These are phyloP conservation scores for Hydrotaea diabolus DNA, from an alignment of 2,888 invertebrate species.

Conservation along the genomic window DNA sequence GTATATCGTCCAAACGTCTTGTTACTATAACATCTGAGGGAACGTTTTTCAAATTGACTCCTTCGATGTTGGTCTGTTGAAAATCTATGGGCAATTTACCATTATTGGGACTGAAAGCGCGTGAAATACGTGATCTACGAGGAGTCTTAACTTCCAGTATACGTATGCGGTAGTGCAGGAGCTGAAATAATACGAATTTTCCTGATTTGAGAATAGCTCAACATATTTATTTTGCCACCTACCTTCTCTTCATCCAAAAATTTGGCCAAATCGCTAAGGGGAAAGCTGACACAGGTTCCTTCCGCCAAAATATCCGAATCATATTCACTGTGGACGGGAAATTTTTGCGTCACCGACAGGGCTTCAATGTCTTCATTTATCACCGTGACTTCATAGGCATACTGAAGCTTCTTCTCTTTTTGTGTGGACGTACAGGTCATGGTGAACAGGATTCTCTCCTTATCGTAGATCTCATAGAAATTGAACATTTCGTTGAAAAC, in stretches of 20 bases:
- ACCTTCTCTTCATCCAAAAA: slow-evolving; percentile 78
- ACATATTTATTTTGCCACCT: slow-evolving; percentile 40
- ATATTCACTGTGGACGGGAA: slow-evolving; percentile 79
- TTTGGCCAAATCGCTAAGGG: slow-evolving; percentile 75
- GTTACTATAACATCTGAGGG: slow-evolving; percentile 77
- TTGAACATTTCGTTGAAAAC: slow-evolving; percentile 79
- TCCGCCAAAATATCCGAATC: slow-evolving; percentile 79
- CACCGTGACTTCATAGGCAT: slow-evolving; percentile 79
- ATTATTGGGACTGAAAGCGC: slow-evolving; percentile 66
- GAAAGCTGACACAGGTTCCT: slow-evolving; percentile 78
- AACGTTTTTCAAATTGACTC: slow-evolving; percentile 77
- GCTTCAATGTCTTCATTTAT: slow-evolving; percentile 77
- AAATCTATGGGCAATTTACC: slow-evolving; percentile 72
- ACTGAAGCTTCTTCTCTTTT: slow-evolving; percentile 76
- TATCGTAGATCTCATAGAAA: slow-evolving; percentile 79
- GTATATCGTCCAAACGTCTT: slow-evolving; percentile 71
- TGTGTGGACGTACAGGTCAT: slow-evolving; percentile 79
- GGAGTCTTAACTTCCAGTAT: slow-evolving; percentile 76
- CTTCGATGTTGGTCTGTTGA: slow-evolving; percentile 74
- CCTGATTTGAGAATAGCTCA: background rate
- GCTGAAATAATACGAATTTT: slow-evolving; percentile 64
- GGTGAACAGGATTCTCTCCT: slow-evolving; percentile 77
- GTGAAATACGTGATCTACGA: slow-evolving; percentile 69
- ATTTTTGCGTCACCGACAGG: slow-evolving; percentile 78
- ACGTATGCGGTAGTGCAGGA: slow-evolving; percentile 76